Conservation (phyloP, 1,140 invertebrate species). For the Caerostris darwini region DNA sequence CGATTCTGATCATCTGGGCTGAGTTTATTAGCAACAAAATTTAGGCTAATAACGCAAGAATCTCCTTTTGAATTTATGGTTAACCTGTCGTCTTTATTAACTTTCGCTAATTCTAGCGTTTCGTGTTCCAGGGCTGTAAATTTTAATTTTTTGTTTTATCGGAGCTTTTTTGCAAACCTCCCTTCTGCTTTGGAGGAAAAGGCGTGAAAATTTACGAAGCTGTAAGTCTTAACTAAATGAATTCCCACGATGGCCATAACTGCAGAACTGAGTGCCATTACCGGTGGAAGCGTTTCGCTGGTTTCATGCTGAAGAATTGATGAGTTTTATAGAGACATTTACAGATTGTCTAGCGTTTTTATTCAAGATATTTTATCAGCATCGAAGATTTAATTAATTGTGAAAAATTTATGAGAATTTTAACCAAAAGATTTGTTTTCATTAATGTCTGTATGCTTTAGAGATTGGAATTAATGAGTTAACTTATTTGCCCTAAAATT, state of each 20-base stretch:
- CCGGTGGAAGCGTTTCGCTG: background rate
- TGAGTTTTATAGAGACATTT: no score
- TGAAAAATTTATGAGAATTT: no score
- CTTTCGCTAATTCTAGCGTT: background rate
- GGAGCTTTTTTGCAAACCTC: background rate
- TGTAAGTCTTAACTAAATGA: background rate
- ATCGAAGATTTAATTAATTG: no score
- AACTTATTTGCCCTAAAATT: no score
- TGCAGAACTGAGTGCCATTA: background rate
- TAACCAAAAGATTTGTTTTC: no score
- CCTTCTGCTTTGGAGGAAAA: background rate
- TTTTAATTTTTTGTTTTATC: background rate
- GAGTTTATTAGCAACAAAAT: background rate
- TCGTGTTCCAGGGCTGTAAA: background rate
- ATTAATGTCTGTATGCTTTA: no score
- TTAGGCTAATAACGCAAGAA: background rate
- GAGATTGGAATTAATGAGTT: no score
- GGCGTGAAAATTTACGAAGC: background rate
- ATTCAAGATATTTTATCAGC: no score
- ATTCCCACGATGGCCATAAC: background rate
- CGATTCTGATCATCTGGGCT: background rate
- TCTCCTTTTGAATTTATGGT: background rate
- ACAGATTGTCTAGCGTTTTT: no score
- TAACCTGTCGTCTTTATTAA: conserved; percentile 14
- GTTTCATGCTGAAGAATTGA: background rate